These are phyloP conservation scores for Lerema accius DNA, from an alignment of 1,140 invertebrate genomes.

Conservation along the genomic window DNA sequence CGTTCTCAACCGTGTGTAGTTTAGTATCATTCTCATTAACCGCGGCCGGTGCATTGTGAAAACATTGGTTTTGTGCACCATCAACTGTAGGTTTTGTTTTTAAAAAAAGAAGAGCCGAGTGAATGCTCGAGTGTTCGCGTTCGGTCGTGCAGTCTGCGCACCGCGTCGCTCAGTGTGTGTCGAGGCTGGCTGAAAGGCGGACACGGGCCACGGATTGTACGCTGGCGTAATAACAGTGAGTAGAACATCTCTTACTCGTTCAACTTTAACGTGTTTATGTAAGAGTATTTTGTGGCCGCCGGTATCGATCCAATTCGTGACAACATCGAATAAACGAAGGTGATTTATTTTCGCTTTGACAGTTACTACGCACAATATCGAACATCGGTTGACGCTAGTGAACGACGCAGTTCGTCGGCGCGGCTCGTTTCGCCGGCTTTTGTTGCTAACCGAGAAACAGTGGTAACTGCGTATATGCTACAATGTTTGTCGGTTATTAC, in stretches of 20 bases:
- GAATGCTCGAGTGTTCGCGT: conserved; percentile 50
- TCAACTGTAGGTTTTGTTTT: conserved; percentile 53
- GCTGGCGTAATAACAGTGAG: conserved; percentile 55
- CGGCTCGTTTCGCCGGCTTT: conserved; percentile 61
- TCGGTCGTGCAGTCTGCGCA: conserved; percentile 43
- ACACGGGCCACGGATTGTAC: conserved; percentile 41
- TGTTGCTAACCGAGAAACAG: conserved; percentile 72
- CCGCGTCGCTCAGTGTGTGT: conserved; percentile 59
- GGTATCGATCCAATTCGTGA: conserved; percentile 31
- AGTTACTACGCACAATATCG: conserved; percentile 71
- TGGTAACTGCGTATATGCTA: conserved; percentile 64
- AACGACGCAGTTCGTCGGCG: conserved; percentile 67
- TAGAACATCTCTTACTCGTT: conserved; percentile 42
- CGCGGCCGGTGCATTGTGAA: conserved; percentile 27
- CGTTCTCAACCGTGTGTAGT: conserved; percentile 33
- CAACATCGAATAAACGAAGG: conserved; percentile 20
- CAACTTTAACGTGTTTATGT: no score
- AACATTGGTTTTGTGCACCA: conserved; percentile 41
- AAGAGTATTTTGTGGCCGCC: conserved; percentile 27
- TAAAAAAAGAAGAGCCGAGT: conserved; percentile 50
- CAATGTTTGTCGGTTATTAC: conserved; percentile 34
- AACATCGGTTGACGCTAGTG: conserved; percentile 51
- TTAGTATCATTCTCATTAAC: conserved; percentile 35
- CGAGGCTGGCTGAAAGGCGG: conserved; percentile 52
- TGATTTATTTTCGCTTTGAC: conserved; percentile 63